Evolutionary conservation across 2,888 invertebrate species (phyloP).

Genomic region (Andrena minutula): DNA sequence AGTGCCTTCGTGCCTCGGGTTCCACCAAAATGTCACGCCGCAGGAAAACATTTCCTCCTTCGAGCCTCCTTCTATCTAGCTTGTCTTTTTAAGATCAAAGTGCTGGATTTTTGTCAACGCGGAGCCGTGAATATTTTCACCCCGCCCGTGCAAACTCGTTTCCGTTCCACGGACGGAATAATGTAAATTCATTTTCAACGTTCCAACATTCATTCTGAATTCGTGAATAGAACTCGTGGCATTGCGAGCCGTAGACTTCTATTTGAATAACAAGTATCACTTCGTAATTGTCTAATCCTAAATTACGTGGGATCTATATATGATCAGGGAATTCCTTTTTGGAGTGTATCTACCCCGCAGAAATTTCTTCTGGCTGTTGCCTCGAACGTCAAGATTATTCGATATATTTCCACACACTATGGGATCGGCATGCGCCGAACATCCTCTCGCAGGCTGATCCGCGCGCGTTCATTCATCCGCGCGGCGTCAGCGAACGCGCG

Average conservation of each 20-base stretch:
- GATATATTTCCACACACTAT: slow-evolving; percentile 23
- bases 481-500: slow-evolving; percentile 63
- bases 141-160: not conserved
- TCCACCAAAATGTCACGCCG: slow-evolving; percentile 11
- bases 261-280: too few relatives aligned
- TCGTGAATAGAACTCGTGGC: too few relatives aligned
- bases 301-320: too few relatives aligned
- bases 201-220: too few relatives aligned
- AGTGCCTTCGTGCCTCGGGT: not conserved
- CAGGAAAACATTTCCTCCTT: slow-evolving; percentile 1
- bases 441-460: slow-evolving; percentile 37
- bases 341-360: too few relatives aligned
- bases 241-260: too few relatives aligned
- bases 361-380: not conserved
- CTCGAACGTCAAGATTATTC: slow-evolving; percentile 13
- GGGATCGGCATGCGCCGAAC: slow-evolving; percentile 23
- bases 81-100: not conserved
- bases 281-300: too few relatives aligned
- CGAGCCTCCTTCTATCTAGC: not conserved
- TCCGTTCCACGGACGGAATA: not conserved
- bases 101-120: not conserved
- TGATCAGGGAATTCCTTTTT: not conserved
- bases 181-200: not conserved
- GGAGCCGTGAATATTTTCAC: not conserved
- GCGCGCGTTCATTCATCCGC: slow-evolving; percentile 68